Percentiles rank a stretch among this genome's conserved stretches.
These are phyloP conservation scores for Eupelmus urozonus DNA, from an alignment of 2,888 invertebrate genomes.

Conservation along the genomic window DNA sequence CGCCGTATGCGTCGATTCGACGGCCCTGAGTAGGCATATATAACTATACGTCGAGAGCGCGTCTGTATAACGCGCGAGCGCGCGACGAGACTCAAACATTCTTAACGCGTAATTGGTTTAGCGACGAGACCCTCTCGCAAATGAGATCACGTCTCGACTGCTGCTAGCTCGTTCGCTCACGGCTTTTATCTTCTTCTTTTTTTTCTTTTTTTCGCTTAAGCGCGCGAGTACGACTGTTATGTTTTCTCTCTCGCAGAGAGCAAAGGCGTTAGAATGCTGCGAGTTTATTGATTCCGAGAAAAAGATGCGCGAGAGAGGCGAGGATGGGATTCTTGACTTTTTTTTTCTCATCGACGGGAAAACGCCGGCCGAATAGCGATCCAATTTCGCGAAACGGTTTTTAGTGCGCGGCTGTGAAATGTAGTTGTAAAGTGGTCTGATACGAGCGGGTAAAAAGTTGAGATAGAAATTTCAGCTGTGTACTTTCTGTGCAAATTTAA, in stretches of 20 bases:
- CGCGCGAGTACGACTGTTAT: neutral
- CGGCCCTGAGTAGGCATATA: constrained; percentile 10
- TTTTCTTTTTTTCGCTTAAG: neutral
- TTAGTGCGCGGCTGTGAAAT: too few species aligned
- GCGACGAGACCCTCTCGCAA: constrained; percentile 39
- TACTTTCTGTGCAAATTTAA: too few species aligned
- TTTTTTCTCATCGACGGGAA: too few species aligned
- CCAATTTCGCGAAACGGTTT: too few species aligned
- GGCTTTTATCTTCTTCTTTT: neutral
- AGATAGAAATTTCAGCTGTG: too few species aligned
- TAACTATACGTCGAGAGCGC: neutral
- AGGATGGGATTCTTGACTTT: too few species aligned
- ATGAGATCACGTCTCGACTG: constrained; percentile 47
- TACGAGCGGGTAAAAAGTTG: too few species aligned
- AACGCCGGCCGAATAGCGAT: too few species aligned
- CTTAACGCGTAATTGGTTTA: constrained; percentile 54
- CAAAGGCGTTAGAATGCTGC: too few species aligned
- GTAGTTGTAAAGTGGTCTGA: too few species aligned
- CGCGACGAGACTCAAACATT: constrained; percentile 42
- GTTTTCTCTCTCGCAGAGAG: neutral
- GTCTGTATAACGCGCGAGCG: neutral
- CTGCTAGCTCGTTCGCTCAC: too few species aligned
- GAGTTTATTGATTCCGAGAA: too few species aligned
- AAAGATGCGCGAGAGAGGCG: neutral
- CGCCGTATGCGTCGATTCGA: neutral